Base-by-base conservation (phyloP, 1,140 invertebrate species). In the Formica selysi region DNA sequence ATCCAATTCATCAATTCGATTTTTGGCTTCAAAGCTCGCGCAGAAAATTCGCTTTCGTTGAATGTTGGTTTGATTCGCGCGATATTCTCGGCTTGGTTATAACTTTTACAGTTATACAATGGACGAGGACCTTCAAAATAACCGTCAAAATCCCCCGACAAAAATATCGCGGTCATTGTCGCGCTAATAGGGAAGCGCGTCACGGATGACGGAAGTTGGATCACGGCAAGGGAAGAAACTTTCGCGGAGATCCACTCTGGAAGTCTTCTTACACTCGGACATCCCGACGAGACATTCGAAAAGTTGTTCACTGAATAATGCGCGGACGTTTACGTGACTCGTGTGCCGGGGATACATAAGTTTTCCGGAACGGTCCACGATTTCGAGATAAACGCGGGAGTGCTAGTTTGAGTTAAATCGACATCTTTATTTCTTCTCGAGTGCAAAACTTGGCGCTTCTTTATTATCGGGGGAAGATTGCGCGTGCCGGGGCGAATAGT, bases 261-360 rank as follows among this genome's bases (percentile, higher is more conserved):
- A 16, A 26, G 29, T 44, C 48, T 32, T 8, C 51, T 48, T 44
- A 22, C 70, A 26, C 57, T 84, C 57, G 74, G 48, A 84, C 86
- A 57, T n/a, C 36, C 65, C 64, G 73, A 64, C 76, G 44, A 29
- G 41, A 78, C 79, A 83, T 73, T 59, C 48, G 26, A 11, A 54
- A 89, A 89, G 62, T 85, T 87, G 85, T 32, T 51, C 79, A 64
- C 67, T 85, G 86, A 89, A 89, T 89, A 89, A 89, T 57, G 59
- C 65, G 65, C 41, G 44, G 29, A 6, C n/a, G 48, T 36, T 19
- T 36, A 62, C 57, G 73, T 64, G 59, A 62, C 51, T 62, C 19
- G 51, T 16, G 78, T 51, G 16, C 13, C 29, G 38, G 51, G 51
- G 67, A 29, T 41, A 16, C 32, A 29, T 29, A 38, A 61, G 41